Conservation (phyloP, 2,113 vertebrate genomes). For the Helogale parvula region DNA sequence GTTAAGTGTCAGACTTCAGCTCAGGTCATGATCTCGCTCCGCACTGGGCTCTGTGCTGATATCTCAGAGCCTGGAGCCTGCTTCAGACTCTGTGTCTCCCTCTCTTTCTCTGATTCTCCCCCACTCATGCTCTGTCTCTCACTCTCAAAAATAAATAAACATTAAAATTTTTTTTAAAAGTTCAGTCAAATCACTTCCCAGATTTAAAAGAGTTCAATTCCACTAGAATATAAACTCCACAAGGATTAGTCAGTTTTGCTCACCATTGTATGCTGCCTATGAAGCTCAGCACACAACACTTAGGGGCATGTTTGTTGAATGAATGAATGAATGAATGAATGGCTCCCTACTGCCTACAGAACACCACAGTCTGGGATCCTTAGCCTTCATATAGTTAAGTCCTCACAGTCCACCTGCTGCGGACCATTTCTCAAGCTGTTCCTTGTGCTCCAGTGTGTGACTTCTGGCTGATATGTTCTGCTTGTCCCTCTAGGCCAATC, state of each 20-base stretch:
- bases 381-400: neutral
- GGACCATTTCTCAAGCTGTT: neutral
- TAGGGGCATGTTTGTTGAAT: neutral
- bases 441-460: neutral
- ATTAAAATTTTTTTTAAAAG: neutral
- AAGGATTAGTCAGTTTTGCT: neutral
- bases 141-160: no score
- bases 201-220: neutral
- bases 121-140: no score
- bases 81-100: no score
- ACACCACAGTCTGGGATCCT: neutral
- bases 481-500: neutral
- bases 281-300: neutral
- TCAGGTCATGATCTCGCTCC: no score
- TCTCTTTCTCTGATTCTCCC: no score
- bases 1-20: no score
- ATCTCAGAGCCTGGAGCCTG: no score
- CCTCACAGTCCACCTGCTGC: neutral
- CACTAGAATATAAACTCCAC: neutral
- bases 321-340: conserved; percentile 7
- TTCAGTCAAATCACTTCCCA: neutral
- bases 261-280: neutral
- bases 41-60: no score
- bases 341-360: neutral
- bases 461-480: neutral